Evolutionary conservation across 30 jellyfish, hydroid and myxozoan genomes (phyloP).

Genomic region (Aurelia aurita complex sp. Pacific): DNA sequence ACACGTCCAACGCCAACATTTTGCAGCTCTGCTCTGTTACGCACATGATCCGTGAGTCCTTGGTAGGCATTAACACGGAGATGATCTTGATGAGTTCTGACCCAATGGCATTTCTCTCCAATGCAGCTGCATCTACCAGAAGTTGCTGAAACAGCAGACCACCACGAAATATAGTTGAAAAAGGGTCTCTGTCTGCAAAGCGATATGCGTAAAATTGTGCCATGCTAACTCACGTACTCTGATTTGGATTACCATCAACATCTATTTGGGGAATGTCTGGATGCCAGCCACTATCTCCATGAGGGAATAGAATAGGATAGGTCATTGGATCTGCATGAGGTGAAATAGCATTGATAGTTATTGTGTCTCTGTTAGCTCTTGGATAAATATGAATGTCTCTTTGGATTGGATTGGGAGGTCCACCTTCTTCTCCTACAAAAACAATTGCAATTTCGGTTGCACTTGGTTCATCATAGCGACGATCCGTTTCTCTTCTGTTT

Average conservation of each 20-base stretch:
- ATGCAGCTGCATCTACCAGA: background rate
- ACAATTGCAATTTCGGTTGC: background rate
- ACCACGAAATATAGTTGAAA: background rate
- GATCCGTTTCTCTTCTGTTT: background rate
- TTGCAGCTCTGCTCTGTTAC: background rate
- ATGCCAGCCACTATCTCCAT: conserved; percentile 42
- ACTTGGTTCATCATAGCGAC: background rate
- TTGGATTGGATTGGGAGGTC: background rate
- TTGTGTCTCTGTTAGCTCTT: background rate
- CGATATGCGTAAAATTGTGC: background rate
- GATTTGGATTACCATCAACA: background rate
- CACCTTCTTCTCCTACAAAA: background rate
- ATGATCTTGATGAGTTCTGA: background rate
- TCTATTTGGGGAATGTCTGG: background rate
- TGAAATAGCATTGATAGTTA: background rate
- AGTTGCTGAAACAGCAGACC: background rate
- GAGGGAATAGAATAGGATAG: conserved; percentile 31
- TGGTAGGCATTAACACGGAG: conserved; percentile 2
- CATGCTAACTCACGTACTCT: background rate
- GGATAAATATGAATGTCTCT: background rate
- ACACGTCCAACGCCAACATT: conserved; percentile 37
- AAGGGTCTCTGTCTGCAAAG: background rate
- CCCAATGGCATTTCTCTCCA: background rate
- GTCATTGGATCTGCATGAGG: conserved; percentile 41
- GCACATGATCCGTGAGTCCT: conserved; percentile 6